Conservation (phyloP, 2,113 vertebrate species). For the Dascyllus trimaculatus region DNA sequence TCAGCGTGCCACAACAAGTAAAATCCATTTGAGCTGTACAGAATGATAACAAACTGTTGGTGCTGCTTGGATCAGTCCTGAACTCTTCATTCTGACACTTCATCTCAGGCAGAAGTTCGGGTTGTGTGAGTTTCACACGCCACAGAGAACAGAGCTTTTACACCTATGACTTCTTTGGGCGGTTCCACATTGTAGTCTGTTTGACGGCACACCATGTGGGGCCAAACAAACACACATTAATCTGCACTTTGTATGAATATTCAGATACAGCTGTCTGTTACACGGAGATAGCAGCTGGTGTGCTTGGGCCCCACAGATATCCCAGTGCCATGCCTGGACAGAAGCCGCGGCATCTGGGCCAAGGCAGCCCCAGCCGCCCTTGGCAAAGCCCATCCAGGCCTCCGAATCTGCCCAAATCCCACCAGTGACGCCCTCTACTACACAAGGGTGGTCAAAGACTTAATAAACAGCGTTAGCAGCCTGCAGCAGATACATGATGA, state of each 20-base stretch:
- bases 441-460: conserved; percentile 46
- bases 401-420: conserved; percentile 52
- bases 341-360: conserved; percentile 75
- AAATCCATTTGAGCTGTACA: conserved; percentile 4
- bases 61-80: not conserved
- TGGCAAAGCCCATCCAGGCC: conserved; percentile 34
- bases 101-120: not conserved
- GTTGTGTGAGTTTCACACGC: not conserved
- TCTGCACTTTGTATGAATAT: conserved; percentile 82
- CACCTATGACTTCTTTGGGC: conserved; percentile 29
- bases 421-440: conserved; percentile 36
- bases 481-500: conserved; percentile 31
- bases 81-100: not conserved
- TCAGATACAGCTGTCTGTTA: conserved; percentile 82
- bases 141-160: not conserved
- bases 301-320: conserved; percentile 68
- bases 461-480: conserved; percentile 32
- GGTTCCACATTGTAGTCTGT: conserved; percentile 36
- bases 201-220: conserved; percentile 38
- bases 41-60: not conserved
- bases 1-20: conserved; percentile 14
- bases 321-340: conserved; percentile 77
- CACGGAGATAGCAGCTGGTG: conserved; percentile 81
- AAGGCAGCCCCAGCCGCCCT: conserved; percentile 48
- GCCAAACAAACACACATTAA: conserved; percentile 79